Evolutionary conservation across 2,797 vertebrate species (phyloP).

Genomic region (Gadopsis bispinosus): DNA sequence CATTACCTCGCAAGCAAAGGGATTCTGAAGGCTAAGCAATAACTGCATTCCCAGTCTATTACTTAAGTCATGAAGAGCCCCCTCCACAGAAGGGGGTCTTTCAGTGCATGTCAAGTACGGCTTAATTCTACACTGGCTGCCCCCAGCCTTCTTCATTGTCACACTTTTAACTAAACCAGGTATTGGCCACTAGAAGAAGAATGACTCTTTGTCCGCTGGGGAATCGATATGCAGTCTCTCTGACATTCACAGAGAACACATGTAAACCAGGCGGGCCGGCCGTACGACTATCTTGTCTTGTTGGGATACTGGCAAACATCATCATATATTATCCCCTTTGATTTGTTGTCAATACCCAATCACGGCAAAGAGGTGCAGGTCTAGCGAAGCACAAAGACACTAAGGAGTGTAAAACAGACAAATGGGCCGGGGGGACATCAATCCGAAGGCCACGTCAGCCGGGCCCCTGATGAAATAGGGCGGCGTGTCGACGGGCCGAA

Average conservation of each 20-base stretch:
- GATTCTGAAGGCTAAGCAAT: conserved; percentile 94
- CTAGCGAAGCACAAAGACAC: conserved; percentile 82
- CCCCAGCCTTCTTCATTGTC: conserved; percentile 70
- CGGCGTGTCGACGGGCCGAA: conserved; percentile 72
- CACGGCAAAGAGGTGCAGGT: conserved; percentile 80
- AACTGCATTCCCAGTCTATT: conserved; percentile 94
- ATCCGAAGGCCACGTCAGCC: conserved; percentile 83
- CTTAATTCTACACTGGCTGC: conserved; percentile 86
- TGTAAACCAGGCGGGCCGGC: conserved; percentile 81
- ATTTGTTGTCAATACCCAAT: conserved; percentile 91
- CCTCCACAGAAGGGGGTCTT: conserved; percentile 63
- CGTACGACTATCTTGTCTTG: conserved; percentile 82
- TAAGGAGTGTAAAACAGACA: conserved; percentile 87
- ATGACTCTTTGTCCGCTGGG: conserved; percentile 79
- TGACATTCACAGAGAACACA: conserved; percentile 84
- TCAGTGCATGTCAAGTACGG: conserved; percentile 86
- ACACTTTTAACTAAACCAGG: conserved; percentile 82
- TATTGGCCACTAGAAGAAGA: conserved; percentile 80
- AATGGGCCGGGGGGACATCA: conserved; percentile 85
- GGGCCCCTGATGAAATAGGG: conserved; percentile 82
- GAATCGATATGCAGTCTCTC: conserved; percentile 83
- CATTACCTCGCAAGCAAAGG: conserved; percentile 92
- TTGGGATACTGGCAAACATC: conserved; percentile 79
- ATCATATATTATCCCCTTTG: conserved; percentile 86
- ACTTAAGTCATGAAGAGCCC: conserved; percentile 87